phyloP scores from a whole-genome alignment of 2,888 invertebrate genomes.

The Bibio marci region DNA sequence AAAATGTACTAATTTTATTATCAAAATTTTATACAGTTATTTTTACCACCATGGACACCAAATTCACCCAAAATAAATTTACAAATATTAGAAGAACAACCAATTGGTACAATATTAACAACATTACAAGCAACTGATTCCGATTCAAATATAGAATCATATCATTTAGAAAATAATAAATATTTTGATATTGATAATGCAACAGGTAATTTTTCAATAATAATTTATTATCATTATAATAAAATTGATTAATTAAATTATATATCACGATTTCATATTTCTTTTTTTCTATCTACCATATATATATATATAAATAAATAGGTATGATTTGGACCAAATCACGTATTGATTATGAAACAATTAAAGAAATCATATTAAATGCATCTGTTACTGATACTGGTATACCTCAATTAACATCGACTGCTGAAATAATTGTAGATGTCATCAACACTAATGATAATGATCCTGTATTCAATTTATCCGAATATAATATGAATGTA shows the following conservation, averaged over 20 bases:
- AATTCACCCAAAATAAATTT: conserved; percentile 44
- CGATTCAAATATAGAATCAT: conserved; percentile 67
- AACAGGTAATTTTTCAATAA: conserved; percentile 37
- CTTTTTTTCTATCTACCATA: neutral
- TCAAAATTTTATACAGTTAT: conserved; percentile 33
- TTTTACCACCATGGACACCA: conserved; percentile 52
- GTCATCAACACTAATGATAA: conserved; percentile 78
- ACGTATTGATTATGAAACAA: conserved; percentile 69
- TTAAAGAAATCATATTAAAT: conserved; percentile 58
- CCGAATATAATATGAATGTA: conserved; percentile 51
- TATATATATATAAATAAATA: conserved; percentile 17
- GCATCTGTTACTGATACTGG: conserved; percentile 75
- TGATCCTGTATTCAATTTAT: conserved; percentile 55
- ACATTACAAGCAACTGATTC: conserved; percentile 64
- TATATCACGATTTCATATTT: neutral
- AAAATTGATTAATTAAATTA: conserved; percentile 5
- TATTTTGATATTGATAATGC: conserved; percentile 68
- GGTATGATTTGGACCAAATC: conserved; percentile 60
- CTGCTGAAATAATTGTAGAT: conserved; percentile 58
- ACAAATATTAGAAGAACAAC: conserved; percentile 66
- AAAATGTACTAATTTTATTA: no score
- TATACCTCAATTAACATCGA: conserved; percentile 61
- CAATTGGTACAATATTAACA: conserved; percentile 56
- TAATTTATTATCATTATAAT: neutral
- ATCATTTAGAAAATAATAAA: conserved; percentile 43